Evolutionary conservation across 2,113 vertebrate genomes (phyloP).

Genomic region (rat (Rattus norvegicus)): DNA sequence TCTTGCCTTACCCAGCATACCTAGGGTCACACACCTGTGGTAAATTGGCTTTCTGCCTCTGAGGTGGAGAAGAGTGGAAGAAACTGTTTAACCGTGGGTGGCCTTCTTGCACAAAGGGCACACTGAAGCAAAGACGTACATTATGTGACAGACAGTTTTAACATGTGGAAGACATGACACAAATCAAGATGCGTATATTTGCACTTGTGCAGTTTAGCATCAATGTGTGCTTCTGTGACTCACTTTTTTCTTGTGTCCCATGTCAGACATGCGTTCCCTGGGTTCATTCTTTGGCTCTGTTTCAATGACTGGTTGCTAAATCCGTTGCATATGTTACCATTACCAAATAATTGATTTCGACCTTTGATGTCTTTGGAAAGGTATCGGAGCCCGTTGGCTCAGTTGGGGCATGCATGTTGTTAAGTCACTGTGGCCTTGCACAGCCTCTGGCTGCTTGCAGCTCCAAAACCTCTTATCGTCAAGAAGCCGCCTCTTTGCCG

Average conservation of each 20-base stretch:
- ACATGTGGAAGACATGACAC: background rate
- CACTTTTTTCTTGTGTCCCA: background rate
- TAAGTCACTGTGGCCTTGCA: background rate
- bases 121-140: background rate
- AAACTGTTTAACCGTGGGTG: background rate
- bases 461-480: background rate
- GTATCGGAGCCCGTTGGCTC: background rate
- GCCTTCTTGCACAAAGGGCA: background rate
- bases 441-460: background rate
- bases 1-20: background rate
- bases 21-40: background rate
- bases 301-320: slow-evolving; percentile 21
- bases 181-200: background rate
- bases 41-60: background rate
- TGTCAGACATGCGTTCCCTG: background rate
- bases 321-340: background rate
- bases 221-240: background rate
- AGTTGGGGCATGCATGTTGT: background rate
- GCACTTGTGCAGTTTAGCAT: background rate
- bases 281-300: slow-evolving; percentile 16
- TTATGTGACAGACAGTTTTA: background rate
- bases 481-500: slow-evolving; percentile 43
- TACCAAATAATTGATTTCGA: slow-evolving; percentile 37
- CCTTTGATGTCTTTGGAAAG: slow-evolving; percentile 32
- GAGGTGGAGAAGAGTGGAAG: background rate